Conservation (phyloP, 2,888 invertebrate species). For the Thymelicus lineola region DNA sequence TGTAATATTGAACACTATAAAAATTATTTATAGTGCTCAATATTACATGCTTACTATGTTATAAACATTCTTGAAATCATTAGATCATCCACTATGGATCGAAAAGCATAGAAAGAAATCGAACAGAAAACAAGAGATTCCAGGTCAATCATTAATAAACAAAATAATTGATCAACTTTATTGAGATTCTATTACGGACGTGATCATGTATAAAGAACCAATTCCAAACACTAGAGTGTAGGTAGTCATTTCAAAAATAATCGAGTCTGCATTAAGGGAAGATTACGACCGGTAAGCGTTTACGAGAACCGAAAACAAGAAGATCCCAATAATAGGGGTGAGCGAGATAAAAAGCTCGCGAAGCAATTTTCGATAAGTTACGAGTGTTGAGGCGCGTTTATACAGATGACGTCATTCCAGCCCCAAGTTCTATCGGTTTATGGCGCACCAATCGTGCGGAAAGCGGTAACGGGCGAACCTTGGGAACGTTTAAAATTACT, state of each 20-base stretch:
- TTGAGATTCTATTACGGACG: not conserved
- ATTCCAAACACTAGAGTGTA: constrained; percentile 14
- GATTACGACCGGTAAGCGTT: constrained; percentile 46
- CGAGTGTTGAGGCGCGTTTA: constrained; percentile 47
- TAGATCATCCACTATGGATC: too few species aligned
- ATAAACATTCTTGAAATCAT: too few species aligned
- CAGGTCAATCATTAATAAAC: too few species aligned
- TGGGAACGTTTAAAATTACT: constrained; percentile 36
- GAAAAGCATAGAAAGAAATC: too few species aligned
- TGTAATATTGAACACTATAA: too few species aligned
- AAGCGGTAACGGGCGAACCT: constrained; percentile 55
- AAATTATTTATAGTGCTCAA: too few species aligned
- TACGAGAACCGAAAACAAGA: constrained; percentile 52
- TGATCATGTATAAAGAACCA: not conserved
- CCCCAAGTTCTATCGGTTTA: constrained; percentile 58
- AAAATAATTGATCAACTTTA: too few species aligned
- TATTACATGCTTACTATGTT: too few species aligned
- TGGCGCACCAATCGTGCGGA: constrained; percentile 68
- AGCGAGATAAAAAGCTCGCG: constrained; percentile 46
- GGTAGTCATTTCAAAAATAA: constrained; percentile 30
- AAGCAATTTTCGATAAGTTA: constrained; percentile 58
- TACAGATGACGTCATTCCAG: constrained; percentile 44
- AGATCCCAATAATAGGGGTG: constrained; percentile 47
- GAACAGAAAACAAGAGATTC: too few species aligned
- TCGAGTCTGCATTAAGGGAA: constrained; percentile 44